A percentile compares a stretch with the other conserved stretches of the same genome.
phyloP scores from a whole-genome alignment of 2,113 vertebrate genomes.

The Labeo rohita region DNA sequence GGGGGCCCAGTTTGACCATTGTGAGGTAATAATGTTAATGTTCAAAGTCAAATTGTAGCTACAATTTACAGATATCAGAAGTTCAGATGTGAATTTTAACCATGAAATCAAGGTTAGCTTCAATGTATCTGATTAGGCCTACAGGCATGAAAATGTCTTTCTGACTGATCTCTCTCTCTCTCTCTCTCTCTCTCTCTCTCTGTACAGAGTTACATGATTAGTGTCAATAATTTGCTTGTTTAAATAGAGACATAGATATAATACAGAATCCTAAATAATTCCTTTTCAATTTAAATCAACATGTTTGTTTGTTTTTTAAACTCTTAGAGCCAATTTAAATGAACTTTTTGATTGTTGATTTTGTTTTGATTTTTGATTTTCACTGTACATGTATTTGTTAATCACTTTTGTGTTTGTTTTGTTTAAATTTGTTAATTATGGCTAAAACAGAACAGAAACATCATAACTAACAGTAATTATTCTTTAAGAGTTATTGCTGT shows the following conservation, averaged over 20 bases:
- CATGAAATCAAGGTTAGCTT: background rate
- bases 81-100: background rate
- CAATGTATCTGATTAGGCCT: background rate
- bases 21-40: background rate
- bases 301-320: too few species aligned
- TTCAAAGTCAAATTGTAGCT: background rate
- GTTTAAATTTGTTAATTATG: background rate
- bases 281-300: too few species aligned
- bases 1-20: constrained; percentile 7
- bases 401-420: too few species aligned
- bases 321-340: too few species aligned
- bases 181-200: background rate
- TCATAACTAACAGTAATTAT: background rate
- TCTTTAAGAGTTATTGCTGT: background rate
- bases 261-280: background rate
- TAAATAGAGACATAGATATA: background rate
- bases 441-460: background rate
- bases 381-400: background rate
- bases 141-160: background rate
- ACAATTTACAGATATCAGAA: background rate
- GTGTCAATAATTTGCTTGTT: background rate
- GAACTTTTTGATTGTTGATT: too few species aligned
- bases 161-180: background rate
- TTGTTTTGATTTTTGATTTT: too few species aligned
- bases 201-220: background rate